phyloP scores from a whole-genome alignment of 2,888 invertebrate genomes.

The Rhagophthalmus giganteus region DNA sequence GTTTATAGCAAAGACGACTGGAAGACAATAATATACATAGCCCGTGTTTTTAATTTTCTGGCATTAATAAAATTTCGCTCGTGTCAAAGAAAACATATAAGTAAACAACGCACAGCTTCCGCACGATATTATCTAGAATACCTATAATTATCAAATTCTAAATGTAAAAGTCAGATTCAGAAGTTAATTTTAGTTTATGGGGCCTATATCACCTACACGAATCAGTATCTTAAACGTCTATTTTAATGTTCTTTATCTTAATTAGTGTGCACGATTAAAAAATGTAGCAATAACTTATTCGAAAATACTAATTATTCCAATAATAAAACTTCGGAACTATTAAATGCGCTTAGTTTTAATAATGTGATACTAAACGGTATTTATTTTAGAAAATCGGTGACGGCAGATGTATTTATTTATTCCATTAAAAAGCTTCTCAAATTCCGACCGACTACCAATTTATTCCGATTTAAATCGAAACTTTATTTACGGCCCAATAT shows the following conservation, averaged over 20 bases:
- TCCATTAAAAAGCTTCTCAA: too few relatives aligned
- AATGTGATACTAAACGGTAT: too few relatives aligned
- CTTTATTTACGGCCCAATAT: too few relatives aligned
- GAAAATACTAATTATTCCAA: too few relatives aligned
- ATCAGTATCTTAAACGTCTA: background rate
- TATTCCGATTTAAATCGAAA: too few relatives aligned
- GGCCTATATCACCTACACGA: background rate
- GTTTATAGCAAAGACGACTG: background rate
- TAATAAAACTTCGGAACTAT: too few relatives aligned
- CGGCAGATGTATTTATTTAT: too few relatives aligned
- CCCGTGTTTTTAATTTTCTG: background rate
- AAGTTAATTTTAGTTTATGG: conserved; percentile 2
- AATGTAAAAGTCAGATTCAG: background rate
- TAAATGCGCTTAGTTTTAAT: too few relatives aligned
- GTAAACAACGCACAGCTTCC: background rate
- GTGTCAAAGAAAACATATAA: background rate
- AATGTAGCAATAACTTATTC: background rate
- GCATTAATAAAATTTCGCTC: background rate
- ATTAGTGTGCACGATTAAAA: background rate
- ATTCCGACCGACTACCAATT: too few relatives aligned
- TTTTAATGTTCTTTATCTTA: background rate
- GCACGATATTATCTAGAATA: background rate
- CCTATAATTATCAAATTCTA: background rate
- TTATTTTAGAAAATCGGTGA: too few relatives aligned
- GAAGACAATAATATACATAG: background rate